These are phyloP conservation scores for Gadopsis marmoratus DNA, from an alignment of 2,797 vertebrate genomes.

Conservation along the genomic window DNA sequence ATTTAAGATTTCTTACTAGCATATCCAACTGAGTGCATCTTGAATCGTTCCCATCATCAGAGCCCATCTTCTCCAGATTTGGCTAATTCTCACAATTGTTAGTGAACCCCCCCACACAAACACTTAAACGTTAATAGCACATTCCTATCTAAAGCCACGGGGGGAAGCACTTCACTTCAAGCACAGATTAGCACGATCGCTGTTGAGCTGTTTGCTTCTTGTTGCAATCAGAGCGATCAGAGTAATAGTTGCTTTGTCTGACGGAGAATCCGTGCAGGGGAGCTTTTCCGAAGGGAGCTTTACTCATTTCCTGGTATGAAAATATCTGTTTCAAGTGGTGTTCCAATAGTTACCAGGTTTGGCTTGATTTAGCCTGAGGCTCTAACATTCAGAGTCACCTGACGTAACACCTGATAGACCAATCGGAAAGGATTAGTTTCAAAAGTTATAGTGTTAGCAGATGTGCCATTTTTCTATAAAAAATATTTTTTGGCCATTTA, in stretches of 20 bases:
- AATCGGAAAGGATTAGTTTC: conserved; percentile 38
- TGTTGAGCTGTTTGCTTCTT: conserved; percentile 56
- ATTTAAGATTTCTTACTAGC: not conserved
- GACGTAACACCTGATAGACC: conserved; percentile 32
- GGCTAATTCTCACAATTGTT: conserved; percentile 60
- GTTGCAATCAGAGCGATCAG: conserved; percentile 51
- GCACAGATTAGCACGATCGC: conserved; percentile 72
- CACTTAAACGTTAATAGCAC: conserved; percentile 58
- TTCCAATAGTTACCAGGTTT: conserved; percentile 70
- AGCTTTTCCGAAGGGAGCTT: conserved; percentile 25
- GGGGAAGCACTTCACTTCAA: conserved; percentile 75
- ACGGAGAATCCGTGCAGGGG: conserved; percentile 50
- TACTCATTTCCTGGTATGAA: conserved; percentile 61
- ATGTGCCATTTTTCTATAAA: conserved; percentile 43
- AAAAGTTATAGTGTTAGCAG: conserved; percentile 55
- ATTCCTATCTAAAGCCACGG: conserved; percentile 69
- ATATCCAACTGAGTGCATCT: conserved; percentile 1
- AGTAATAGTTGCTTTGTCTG: conserved; percentile 52
- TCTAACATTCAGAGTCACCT: conserved; percentile 16
- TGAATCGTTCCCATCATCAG: conserved; percentile 46
- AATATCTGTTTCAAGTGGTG: conserved; percentile 48
- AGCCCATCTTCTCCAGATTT: conserved; percentile 45
- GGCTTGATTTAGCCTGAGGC: conserved; percentile 43
- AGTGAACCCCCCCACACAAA: conserved; percentile 31
- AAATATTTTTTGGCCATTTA: conserved; percentile 7